Evolutionary conservation across 2,888 invertebrate genomes (phyloP).

Genomic region (Chaetogeoica ovagalla): DNA sequence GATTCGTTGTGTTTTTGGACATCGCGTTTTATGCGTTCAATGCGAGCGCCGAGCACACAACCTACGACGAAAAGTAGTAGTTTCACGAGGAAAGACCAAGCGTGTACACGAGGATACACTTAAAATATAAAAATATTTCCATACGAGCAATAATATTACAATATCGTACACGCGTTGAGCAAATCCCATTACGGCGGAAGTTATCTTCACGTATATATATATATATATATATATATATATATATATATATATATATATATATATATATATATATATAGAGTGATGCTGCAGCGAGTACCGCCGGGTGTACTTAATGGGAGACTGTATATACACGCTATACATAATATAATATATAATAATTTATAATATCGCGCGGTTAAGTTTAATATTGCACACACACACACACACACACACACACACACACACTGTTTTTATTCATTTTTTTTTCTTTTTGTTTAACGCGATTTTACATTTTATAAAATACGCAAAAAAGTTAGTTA

Average conservation of each 20-base stretch:
- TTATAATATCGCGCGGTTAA: not conserved
- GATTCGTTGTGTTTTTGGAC: too few relatives aligned
- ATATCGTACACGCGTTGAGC: not conserved
- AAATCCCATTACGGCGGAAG: slow-evolving; percentile 33
- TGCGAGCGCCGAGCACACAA: not conserved
- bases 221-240: too few relatives aligned
- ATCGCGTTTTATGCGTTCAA: slow-evolving; percentile 12
- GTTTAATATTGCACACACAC: not conserved
- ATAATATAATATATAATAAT: not conserved
- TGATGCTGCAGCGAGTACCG: not conserved
- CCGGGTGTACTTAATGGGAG: slow-evolving; percentile 45
- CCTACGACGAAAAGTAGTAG: slow-evolving; percentile 26
- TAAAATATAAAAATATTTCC: not conserved
- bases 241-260: too few relatives aligned
- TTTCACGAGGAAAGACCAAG: not conserved
- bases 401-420: too few relatives aligned
- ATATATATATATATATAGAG: too few relatives aligned
- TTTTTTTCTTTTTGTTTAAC: slow-evolving; percentile 19
- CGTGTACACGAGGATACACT: not conserved
- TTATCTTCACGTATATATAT: not conserved
- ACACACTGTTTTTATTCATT: not conserved
- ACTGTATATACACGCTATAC: slow-evolving; percentile 12
- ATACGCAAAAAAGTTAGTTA: slow-evolving; percentile 9
- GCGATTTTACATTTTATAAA: slow-evolving; percentile 4
- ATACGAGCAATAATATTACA: too few relatives aligned